A percentile compares a stretch with the other conserved stretches of the same genome.
These are phyloP conservation scores for Yponomeuta malinellus DNA, from an alignment of 2,888 invertebrate species.

Conservation along the genomic window DNA sequence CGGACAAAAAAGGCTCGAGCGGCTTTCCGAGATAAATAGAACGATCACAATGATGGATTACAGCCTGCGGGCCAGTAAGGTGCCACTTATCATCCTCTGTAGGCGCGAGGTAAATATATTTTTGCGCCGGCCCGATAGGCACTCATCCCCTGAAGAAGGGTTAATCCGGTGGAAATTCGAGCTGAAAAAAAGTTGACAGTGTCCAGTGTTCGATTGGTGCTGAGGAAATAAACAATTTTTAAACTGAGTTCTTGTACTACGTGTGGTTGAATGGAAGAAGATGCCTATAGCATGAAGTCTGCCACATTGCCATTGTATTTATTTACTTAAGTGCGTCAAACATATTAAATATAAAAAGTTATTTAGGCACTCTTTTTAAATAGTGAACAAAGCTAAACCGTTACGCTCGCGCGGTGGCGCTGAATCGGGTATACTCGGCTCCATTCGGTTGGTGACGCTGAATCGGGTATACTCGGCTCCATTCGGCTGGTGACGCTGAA, in stretches of 20 bases:
- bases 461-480: no score
- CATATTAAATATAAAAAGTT: no score
- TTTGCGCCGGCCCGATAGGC: not conserved
- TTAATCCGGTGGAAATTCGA: not conserved
- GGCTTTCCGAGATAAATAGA: slow-evolving; percentile 72
- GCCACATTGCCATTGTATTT: no score
- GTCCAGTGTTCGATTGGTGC: not conserved
- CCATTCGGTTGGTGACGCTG: no score
- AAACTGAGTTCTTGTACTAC: not conserved
- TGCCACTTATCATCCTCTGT: slow-evolving; percentile 18
- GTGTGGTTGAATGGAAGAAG: no score
- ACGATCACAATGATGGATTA: slow-evolving; percentile 70
- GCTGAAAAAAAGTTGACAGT: not conserved
- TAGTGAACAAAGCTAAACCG: no score
- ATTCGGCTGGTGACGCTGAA: no score
- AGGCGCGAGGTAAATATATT: slow-evolving; percentile 7
- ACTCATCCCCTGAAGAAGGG: not conserved
- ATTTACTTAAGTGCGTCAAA: no score
- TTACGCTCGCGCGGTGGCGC: no score
- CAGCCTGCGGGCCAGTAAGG: slow-evolving; percentile 33
- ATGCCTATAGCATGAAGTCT: no score
- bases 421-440: no score
- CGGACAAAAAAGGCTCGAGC: slow-evolving; percentile 21
- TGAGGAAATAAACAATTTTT: not conserved
- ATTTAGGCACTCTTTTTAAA: no score